Percentiles rank a stretch among this genome's conserved stretches.
These are phyloP conservation scores for Eulemur albifrons DNA, from an alignment of 2,797 vertebrate species.

Conservation along the genomic window DNA sequence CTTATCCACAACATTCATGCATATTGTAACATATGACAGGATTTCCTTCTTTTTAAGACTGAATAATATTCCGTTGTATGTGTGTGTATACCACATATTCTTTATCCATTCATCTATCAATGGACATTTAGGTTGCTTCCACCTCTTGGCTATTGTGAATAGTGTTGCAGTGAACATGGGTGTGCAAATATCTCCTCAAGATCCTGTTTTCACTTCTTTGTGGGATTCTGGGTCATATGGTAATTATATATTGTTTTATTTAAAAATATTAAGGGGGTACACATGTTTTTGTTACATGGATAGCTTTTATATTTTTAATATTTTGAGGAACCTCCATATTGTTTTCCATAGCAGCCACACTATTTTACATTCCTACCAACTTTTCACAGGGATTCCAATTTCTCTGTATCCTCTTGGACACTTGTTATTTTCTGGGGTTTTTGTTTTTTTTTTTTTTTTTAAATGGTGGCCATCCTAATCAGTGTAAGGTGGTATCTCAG, in stretches of 20 bases:
- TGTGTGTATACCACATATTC: not conserved
- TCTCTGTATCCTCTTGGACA: not conserved
- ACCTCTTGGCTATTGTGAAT: not conserved
- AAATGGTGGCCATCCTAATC: not conserved
- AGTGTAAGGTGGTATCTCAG: not conserved
- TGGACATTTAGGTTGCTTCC: conserved; percentile 1
- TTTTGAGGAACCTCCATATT: not conserved
- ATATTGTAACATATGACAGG: not conserved
- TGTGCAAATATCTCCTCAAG: not conserved
- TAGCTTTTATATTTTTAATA: not conserved
- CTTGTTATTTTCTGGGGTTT: not conserved
- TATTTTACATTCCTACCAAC: not conserved
- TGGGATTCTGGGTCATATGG: not conserved
- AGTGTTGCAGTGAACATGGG: not conserved
- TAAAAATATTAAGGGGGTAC: not conserved
- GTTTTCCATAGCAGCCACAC: not conserved
- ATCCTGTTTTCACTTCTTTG: not conserved
- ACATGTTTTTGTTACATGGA: not conserved
- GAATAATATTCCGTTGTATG: not conserved
- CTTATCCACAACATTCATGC: not conserved
- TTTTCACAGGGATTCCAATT: not conserved
- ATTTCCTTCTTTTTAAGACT: not conserved
- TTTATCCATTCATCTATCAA: not conserved
- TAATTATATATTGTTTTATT: not conserved
- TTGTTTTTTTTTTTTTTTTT: not conserved